These are phyloP conservation scores for Pangasius djambal DNA, from an alignment of 2,797 vertebrate genomes.

Conservation along the genomic window DNA sequence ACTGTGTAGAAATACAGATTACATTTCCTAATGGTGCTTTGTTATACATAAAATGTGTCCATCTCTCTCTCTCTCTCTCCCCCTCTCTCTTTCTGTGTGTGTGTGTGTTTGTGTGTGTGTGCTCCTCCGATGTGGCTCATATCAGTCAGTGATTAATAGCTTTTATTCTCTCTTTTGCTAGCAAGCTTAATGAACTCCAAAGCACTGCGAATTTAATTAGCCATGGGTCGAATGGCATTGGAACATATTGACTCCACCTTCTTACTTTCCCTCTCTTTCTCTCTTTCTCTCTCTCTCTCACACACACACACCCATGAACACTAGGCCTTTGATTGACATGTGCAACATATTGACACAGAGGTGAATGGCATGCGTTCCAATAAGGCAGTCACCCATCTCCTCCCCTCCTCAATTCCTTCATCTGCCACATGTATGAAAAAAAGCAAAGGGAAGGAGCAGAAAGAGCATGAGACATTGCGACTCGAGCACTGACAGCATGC, in stretches of 20 bases:
- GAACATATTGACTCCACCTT: conserved; percentile 61
- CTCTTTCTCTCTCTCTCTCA: neutral
- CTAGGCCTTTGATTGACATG: conserved; percentile 59
- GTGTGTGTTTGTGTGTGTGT: neutral
- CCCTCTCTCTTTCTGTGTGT: neutral
- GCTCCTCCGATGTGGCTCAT: conserved; percentile 34
- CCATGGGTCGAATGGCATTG: conserved; percentile 63
- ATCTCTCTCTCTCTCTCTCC: neutral
- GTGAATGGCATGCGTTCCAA: conserved; percentile 64
- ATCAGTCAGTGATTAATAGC: conserved; percentile 75
- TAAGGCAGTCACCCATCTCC: conserved; percentile 68
- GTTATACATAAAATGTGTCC: neutral
- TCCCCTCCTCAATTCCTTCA: conserved; percentile 52
- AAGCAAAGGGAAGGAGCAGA: conserved; percentile 53
- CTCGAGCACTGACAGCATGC: conserved; percentile 1
- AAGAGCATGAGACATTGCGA: conserved; percentile 20
- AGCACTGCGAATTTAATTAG: conserved; percentile 69
- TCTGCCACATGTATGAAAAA: conserved; percentile 49
- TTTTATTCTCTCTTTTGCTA: conserved; percentile 65
- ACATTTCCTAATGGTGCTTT: neutral
- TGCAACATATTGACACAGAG: conserved; percentile 61
- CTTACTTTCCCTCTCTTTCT: conserved; percentile 15
- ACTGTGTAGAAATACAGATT: neutral
- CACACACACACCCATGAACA: conserved; percentile 9
- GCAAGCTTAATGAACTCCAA: conserved; percentile 72